Base-by-base conservation (phyloP, 2,113 vertebrate species). In the Alethe castanea region DNA sequence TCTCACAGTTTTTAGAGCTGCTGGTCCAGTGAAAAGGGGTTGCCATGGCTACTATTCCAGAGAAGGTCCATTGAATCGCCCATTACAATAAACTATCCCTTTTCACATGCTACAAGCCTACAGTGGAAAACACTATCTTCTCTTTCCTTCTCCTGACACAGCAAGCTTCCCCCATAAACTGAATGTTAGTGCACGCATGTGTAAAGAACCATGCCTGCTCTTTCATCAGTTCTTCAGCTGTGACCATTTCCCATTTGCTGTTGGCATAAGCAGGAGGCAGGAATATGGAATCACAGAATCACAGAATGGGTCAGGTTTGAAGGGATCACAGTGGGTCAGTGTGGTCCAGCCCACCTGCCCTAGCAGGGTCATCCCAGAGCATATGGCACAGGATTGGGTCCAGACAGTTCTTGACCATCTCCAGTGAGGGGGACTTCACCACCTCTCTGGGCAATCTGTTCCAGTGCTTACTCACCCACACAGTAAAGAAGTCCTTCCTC, bases 11-110 rank as follows among this genome's bases (percentile, higher is more conserved):
- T 90, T 94, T 29, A 69, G 70, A 81, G 50, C 47, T 74, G 19
- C 29, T 1, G 7, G 86, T 45, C 84, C 64, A 81, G 44, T 35
- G 29, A 50, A 89, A 42, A 61, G n/a, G 40, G 9, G 74, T 84
- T 96, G 88, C 71, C 45, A 86, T 93, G 87, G 56, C 87, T 93
- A 93, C 90, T 83, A 54, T 42, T 94, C 82, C 38, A 53, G 74
- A 50, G 38, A 90, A 91, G 26, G 45, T 61, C 79, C 81, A 33
- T 6, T 64, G 47, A 65, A 81, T 83, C 6, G 2, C 22, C 47
- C 70, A n/a, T 85, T 59, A 33, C 28, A 70, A 42, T 31, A 74
- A 92, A 81, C 31, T 24, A 8, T 26, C 82, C 31, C 48, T 62
- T 79, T 92, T 65, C 77, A 81, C 53, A 64, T 52, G 57, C 53